Conservation (phyloP, 2,888 invertebrate species). For the Spodoptera littoralis region DNA sequence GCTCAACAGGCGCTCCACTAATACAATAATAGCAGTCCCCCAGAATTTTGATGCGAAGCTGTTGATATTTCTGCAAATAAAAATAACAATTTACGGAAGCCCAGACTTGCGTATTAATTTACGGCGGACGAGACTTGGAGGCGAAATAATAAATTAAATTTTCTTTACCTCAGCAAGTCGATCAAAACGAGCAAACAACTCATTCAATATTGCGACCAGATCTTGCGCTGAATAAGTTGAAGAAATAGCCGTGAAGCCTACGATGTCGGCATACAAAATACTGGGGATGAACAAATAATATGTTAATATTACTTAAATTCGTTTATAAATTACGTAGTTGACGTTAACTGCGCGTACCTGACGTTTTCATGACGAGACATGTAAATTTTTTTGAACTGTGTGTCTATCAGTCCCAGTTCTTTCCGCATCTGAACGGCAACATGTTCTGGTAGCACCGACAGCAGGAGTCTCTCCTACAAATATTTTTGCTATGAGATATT, state of each 20-base stretch:
- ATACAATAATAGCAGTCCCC: constrained; percentile 99
- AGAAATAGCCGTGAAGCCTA: constrained; percentile 98
- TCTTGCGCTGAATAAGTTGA: constrained; percentile 98
- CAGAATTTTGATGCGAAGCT: constrained; percentile 97
- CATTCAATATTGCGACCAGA: constrained; percentile 98
- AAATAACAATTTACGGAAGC: constrained; percentile 38
- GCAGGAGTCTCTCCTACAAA: constrained; percentile 95
- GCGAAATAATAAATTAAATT: constrained; percentile 42
- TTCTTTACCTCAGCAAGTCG: constrained; percentile 93
- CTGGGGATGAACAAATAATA: constrained; percentile 84
- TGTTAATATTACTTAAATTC: constrained; percentile 19
- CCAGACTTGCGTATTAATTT: constrained; percentile 32
- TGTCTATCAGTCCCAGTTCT: constrained; percentile 96
- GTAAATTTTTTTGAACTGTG: constrained; percentile 99
- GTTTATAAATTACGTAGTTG: constrained; percentile 2
- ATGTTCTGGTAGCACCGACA: constrained; percentile 98
- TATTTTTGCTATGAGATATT: constrained; percentile 7
- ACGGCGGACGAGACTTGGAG: constrained; percentile 28
- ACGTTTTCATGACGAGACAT: constrained; percentile 99
- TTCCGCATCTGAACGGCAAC: constrained; percentile 99
- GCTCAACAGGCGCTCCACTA: constrained; percentile 97
- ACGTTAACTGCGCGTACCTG: constrained; percentile 89
- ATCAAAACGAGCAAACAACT: constrained; percentile 98
- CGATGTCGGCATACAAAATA: constrained; percentile 99
- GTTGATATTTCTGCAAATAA: constrained; percentile 94